These are phyloP conservation scores for Drosophila littoralis DNA, from an alignment of 1,140 invertebrate genomes.

Conservation along the genomic window DNA sequence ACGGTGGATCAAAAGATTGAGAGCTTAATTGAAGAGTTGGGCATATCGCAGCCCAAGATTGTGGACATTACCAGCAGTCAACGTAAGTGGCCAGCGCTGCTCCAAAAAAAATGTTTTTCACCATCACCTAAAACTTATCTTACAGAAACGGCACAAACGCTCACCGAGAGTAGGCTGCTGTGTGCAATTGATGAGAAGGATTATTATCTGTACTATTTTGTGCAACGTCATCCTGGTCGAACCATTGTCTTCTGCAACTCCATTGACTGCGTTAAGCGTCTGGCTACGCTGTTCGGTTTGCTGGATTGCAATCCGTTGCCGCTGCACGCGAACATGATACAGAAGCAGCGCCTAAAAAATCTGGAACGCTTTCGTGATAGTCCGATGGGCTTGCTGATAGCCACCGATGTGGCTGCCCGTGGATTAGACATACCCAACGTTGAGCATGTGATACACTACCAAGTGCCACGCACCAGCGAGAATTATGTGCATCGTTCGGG, in stretches of 20 bases:
- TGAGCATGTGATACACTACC: conserved; percentile 98
- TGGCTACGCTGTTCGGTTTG: conserved; percentile 92
- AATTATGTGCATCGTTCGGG: conserved; percentile 98
- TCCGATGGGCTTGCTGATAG: conserved; percentile 92
- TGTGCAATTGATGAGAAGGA: conserved; percentile 94
- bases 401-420: conserved; percentile 98
- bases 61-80: conserved; percentile 92
- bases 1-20: conserved; percentile 90
- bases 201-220: conserved; percentile 96
- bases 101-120: background rate
- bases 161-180: conserved; percentile 93
- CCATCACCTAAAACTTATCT: background rate
- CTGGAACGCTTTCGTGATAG: conserved; percentile 95
- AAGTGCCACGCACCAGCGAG: conserved; percentile 95
- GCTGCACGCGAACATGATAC: conserved; percentile 97
- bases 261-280: conserved; percentile 94
- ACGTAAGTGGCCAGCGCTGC: conserved; percentile 42
- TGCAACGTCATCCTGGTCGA: conserved; percentile 92
- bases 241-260: conserved; percentile 99
- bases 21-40: conserved; percentile 89
- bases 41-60: conserved; percentile 95
- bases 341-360: conserved; percentile 97
- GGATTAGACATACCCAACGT: conserved; percentile 98
- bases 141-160: conserved; percentile 90
- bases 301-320: conserved; percentile 92